Evolutionary conservation across 1,140 invertebrate species (phyloP).

Genomic region (Agrypnia vestita): DNA sequence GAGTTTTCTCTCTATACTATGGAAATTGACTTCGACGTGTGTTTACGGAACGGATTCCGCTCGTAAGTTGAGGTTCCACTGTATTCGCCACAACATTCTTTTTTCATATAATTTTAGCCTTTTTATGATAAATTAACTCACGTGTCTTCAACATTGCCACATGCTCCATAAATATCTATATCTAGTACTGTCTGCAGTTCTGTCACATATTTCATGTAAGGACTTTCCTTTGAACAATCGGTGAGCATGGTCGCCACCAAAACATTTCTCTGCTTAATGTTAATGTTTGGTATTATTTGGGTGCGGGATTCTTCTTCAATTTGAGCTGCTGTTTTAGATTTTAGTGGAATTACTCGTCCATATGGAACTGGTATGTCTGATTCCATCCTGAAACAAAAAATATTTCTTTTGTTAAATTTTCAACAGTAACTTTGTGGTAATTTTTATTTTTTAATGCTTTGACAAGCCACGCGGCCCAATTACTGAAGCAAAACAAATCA

Average conservation of each 20-base stretch:
- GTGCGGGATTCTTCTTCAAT: background rate
- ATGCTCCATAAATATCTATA: slow-evolving; percentile 76
- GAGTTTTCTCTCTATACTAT: too few relatives aligned
- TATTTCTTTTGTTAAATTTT: background rate
- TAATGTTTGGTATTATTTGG: slow-evolving; percentile 42
- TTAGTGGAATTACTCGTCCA: slow-evolving; percentile 69
- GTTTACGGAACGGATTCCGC: too few relatives aligned
- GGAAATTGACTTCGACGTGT: too few relatives aligned
- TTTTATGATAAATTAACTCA: slow-evolving; percentile 42
- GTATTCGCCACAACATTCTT: too few relatives aligned
- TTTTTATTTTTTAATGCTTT: too few relatives aligned
- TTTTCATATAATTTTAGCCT: too few relatives aligned
- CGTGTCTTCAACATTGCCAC: slow-evolving; percentile 64
- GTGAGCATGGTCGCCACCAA: slow-evolving; percentile 75
- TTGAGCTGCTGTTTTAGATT: background rate
- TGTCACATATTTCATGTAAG: slow-evolving; percentile 73
- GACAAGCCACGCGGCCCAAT: too few relatives aligned
- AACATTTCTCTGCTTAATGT: slow-evolving; percentile 65
- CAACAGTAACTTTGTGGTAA: too few relatives aligned
- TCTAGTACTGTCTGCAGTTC: slow-evolving; percentile 72
- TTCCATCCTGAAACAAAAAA: slow-evolving; percentile 68
- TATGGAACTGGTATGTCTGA: slow-evolving; percentile 79
- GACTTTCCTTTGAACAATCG: slow-evolving; percentile 73
- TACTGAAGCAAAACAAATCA: too few relatives aligned
- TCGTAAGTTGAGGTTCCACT: too few relatives aligned